A percentile compares a stretch with the other conserved stretches of the same genome.
phyloP scores from a whole-genome alignment of 2,113 vertebrate species.

The Crypturellus undulatus region DNA sequence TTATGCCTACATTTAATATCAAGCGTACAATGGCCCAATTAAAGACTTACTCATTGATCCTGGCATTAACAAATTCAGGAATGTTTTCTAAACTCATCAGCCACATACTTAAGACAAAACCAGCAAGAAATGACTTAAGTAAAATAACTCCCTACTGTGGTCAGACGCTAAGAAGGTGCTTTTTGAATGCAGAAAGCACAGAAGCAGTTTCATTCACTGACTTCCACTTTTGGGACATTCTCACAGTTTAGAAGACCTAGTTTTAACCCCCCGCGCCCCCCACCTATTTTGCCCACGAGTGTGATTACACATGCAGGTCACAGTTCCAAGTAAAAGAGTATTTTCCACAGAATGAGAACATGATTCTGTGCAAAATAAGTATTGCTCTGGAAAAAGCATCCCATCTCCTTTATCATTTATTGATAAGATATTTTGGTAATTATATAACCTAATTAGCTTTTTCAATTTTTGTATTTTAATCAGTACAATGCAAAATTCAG shows the following conservation, averaged over 20 bases:
- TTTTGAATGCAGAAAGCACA: neutral
- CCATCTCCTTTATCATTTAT: neutral
- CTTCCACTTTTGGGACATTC: neutral
- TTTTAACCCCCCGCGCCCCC: neutral
- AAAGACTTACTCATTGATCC: constrained; percentile 59
- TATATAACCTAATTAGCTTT: neutral
- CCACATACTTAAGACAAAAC: constrained; percentile 43
- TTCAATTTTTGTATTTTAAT: neutral
- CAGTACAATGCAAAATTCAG: neutral
- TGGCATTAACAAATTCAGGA: constrained; percentile 40
- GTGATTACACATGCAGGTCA: rapidly evolving
- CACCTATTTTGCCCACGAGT: neutral
- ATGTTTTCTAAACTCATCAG: constrained; percentile 35
- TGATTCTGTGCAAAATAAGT: neutral
- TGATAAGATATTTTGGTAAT: neutral
- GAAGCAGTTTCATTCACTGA: rapidly evolving
- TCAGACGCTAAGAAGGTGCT: neutral
- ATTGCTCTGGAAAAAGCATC: neutral
- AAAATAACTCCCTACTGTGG: constrained; percentile 23
- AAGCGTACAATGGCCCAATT: constrained; percentile 49
- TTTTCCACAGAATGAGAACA: rapidly evolving
- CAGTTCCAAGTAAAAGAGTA: neutral
- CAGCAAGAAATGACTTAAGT: constrained; percentile 31
- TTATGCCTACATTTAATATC: constrained; percentile 73
- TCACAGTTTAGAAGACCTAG: neutral